These are phyloP conservation scores for Bradynema listronoti DNA, from an alignment of 1,140 invertebrate genomes.

Conservation along the genomic window DNA sequence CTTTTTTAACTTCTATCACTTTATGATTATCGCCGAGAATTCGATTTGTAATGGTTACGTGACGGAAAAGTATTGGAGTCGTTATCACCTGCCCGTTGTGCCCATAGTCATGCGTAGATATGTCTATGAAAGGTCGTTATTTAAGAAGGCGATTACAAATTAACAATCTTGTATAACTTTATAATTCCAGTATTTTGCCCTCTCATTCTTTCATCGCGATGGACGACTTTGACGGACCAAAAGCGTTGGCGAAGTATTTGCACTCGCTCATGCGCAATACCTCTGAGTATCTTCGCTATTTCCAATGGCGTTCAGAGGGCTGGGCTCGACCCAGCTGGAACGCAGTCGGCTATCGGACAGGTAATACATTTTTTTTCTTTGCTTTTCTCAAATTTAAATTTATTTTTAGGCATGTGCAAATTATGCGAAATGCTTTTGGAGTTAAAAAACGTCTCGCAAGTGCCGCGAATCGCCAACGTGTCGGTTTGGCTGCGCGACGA, in stretches of 20 bases:
- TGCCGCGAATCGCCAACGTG: neutral
- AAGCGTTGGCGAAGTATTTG: slow-evolving; percentile 30
- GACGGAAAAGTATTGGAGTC: slow-evolving; percentile 40
- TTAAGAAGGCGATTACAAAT: slow-evolving; percentile 7
- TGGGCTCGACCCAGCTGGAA: too few species aligned
- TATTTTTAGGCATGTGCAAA: neutral
- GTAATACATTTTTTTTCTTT: too few species aligned
- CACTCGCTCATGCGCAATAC: slow-evolving; percentile 25
- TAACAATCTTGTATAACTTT: slow-evolving; percentile 1
- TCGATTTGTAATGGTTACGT: slow-evolving; percentile 35
- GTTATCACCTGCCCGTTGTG: slow-evolving; percentile 11
- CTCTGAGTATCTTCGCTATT: slow-evolving; percentile 35
- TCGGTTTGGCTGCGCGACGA: neutral
- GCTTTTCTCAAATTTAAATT: neutral
- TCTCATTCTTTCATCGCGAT: slow-evolving; percentile 34
- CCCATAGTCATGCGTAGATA: slow-evolving; percentile 31
- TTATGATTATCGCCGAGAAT: slow-evolving; percentile 32
- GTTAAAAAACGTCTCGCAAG: too few species aligned
- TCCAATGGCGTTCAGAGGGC: too few species aligned
- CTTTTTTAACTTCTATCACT: slow-evolving; percentile 23
- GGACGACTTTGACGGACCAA: slow-evolving; percentile 31
- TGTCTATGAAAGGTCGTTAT: slow-evolving; percentile 28
- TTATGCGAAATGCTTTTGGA: neutral
- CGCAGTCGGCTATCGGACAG: too few species aligned
- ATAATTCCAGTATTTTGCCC: slow-evolving; percentile 22